Base-by-base conservation (phyloP, 2,113 vertebrate genomes). In the Rhizomys pruinosus region DNA sequence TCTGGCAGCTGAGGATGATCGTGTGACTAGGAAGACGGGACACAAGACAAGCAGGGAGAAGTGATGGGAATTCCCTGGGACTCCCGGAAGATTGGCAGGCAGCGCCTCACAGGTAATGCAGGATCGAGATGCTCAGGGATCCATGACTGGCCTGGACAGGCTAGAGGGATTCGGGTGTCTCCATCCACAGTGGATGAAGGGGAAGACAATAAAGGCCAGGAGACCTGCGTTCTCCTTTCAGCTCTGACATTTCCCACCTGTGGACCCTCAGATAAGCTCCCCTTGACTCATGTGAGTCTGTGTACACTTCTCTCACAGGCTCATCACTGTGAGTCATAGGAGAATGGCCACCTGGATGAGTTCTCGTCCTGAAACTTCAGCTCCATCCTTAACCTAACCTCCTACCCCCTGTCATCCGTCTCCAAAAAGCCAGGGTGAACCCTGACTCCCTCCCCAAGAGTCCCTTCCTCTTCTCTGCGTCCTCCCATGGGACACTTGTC, bases 1-100 rank as follows among this genome's bases (percentile, higher is more conserved):
- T 79, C 57, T 47, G 82, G 64, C 25, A 42, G 74, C 82, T 86
- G 81, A 69, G 27, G 44, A 71, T 52, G 6, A 27, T 44, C 34
- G 25, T 6, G 27, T 7, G 25, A 13, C 73, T 82, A 52, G 93
- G 59, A 86, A 84, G 39, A 37, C 27, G 19, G 47, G 15, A 42
- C 0, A 0, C 25, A 22, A 6, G 34, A 25, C 55, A 44, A 10
- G 19, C 57, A 23, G 25, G 8, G 25, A 17, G 8, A n/a, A 1
- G 16, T 0, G 2, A 19, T 0, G 13, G 59, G 29, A 25, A 7
- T 2, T 59, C 8, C 57, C 15, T 0, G 0, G 66, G 37, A 44
- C 10, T 22, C 12, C 9, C 16, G 39, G 11, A 23, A 73, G 47
- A n/a, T 4, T 4, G 6, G 19, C 2, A 44, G 19, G 25, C 2